Conservation (phyloP, 1,140 invertebrate genomes). For the Druon quercuslanigerum region DNA sequence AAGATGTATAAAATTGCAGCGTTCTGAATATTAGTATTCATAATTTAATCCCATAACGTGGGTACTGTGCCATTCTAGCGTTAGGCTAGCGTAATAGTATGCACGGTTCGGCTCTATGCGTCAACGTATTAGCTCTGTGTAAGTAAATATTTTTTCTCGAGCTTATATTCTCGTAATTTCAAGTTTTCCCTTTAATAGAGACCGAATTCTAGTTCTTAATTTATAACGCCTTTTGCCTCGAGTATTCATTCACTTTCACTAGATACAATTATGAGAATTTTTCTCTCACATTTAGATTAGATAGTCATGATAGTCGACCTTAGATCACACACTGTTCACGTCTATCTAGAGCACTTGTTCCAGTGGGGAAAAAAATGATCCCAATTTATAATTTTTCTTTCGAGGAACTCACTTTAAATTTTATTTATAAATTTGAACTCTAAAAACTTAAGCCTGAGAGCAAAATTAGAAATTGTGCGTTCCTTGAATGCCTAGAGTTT, state of each 20-base stretch:
- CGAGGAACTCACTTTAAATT: slow-evolving; percentile 39
- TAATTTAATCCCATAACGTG: slow-evolving; percentile 43
- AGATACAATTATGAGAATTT: slow-evolving; percentile 43
- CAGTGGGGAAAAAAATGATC: too few relatives aligned
- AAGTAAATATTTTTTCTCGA: slow-evolving; percentile 64
- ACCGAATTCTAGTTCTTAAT: slow-evolving; percentile 40
- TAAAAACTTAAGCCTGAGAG: too few relatives aligned
- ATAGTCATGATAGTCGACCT: slow-evolving; percentile 53
- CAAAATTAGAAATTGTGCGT: not conserved
- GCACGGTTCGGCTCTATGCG: slow-evolving; percentile 61
- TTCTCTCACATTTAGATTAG: slow-evolving; percentile 38
- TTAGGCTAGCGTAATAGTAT: not conserved
- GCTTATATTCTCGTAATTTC: slow-evolving; percentile 43
- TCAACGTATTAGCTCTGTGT: slow-evolving; percentile 65
- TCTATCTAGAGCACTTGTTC: too few relatives aligned
- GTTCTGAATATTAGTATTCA: slow-evolving; percentile 54
- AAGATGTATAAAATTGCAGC: slow-evolving; percentile 62
- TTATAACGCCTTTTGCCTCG: slow-evolving; percentile 74
- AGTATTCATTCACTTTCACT: slow-evolving; percentile 45
- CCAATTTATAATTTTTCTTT: slow-evolving; percentile 29
- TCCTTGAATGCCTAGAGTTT: slow-evolving; percentile 1
- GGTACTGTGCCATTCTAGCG: not conserved
- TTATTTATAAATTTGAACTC: too few relatives aligned
- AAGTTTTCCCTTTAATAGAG: slow-evolving; percentile 50
- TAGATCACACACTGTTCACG: slow-evolving; percentile 42